Base-by-base conservation (phyloP, 2,113 vertebrate genomes). In the Paraplagusia blochii region DNA sequence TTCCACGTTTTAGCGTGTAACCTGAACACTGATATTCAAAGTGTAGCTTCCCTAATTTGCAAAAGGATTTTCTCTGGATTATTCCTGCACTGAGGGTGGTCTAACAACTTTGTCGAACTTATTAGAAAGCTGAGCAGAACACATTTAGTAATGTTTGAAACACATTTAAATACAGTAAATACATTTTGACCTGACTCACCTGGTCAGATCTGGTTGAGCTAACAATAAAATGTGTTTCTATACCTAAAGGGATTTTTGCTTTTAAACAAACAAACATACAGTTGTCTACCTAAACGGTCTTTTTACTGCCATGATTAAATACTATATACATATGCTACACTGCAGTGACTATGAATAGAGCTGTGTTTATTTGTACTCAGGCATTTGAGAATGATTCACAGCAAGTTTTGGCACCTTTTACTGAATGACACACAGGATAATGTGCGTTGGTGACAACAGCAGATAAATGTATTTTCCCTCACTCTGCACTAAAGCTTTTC, bases 61-160 rank as follows among this genome's bases (percentile, higher is more conserved):
- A 74, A 67, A 39, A 61, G 47, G 58, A 71, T 66, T 53, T 19
- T 44, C 58, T 69, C 16, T 44, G 66, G 65, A 69, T 74, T 79
- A 70, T 50, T 71, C 66, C 56, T 58, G 53, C 54, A 3, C 50
- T 54, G 44, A 52, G 46, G 54, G 10, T 48, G 39, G 18, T 52
- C 36, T 40, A 70, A 47, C 55, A 67, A 77, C 70, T 74, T 66
- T 66, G 63, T 56, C 70, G 55, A 79, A 76, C 80, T 73, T 68
- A 71, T 64, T 65, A 50, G 72, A 74, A 72, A 61, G 63, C 54
- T 47, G 15, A 47, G 17, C 12, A 22, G 22, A 16, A n/a, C n/a
- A n/a, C n/a, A n/a, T n/a, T n/a, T n/a, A n/a, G n/a, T n/a, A n/a
- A n/a, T n/a, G n/a, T n/a, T n/a, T n/a, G n/a, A 50, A 13, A 36